Conservation (phyloP, 2,797 vertebrate species). For the Rhinatrema bivittatum region DNA sequence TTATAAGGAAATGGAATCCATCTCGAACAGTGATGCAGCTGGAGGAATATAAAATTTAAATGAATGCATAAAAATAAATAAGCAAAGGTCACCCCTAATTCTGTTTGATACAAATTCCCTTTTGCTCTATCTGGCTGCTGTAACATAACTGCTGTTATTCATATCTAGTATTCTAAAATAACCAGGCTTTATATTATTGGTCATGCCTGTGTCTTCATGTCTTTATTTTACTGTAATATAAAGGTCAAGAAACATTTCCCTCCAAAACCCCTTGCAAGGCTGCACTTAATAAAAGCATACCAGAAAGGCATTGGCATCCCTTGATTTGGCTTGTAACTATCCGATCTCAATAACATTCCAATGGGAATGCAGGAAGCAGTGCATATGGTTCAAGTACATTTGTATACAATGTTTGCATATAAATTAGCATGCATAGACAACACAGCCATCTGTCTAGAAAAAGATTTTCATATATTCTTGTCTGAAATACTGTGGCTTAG, state of each 20-base stretch:
- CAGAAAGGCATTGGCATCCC: conserved; percentile 9
- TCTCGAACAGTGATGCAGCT: no score
- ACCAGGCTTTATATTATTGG: not conserved
- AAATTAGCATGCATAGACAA: conserved; percentile 35
- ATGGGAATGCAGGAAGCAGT: conserved; percentile 26
- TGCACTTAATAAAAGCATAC: conserved; percentile 13
- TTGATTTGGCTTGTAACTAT: conserved; percentile 21
- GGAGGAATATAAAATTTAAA: no score
- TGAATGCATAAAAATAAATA: no score
- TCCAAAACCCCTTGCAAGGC: conserved; percentile 18
- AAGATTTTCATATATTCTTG: conserved; percentile 30
- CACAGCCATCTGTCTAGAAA: conserved; percentile 40
- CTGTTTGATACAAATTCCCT: no score
- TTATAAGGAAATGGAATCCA: not conserved
- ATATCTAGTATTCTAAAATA: not conserved
- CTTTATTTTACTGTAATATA: not conserved
- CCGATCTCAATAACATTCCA: conserved; percentile 25
- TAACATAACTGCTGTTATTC: accelerated
- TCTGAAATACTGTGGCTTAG: conserved; percentile 15
- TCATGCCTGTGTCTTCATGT: not conserved
- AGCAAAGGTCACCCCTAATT: no score
- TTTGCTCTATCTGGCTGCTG: no score
- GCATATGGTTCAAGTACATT: conserved; percentile 26
- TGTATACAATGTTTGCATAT: conserved; percentile 21
- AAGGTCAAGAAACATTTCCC: conserved; percentile 10